Percentiles rank a stretch among this genome's conserved stretches.
These are phyloP conservation scores for Brotula barbata DNA, from an alignment of 2,797 vertebrate species.

Conservation along the genomic window DNA sequence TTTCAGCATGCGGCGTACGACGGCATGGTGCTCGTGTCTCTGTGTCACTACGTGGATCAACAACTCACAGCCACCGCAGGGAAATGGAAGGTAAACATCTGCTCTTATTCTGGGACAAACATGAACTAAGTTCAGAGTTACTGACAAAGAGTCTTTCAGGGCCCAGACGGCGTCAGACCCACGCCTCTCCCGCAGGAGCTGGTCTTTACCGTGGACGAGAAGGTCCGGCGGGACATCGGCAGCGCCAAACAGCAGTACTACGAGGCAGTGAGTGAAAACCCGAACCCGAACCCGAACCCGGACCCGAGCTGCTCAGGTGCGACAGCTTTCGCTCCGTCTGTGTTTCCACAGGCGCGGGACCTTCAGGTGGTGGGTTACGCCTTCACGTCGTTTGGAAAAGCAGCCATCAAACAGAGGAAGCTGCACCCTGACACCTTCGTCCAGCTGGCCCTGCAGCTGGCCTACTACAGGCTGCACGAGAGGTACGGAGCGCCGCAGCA, in stretches of 20 bases:
- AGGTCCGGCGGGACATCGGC: slow-evolving; percentile 75
- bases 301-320: too few species aligned
- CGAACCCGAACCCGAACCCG: not conserved
- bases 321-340: slow-evolving; percentile 1
- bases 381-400: slow-evolving; percentile 93
- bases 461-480: slow-evolving; percentile 86
- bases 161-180: slow-evolving; percentile 80
- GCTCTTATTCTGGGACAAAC: not conserved
- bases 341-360: slow-evolving; percentile 79
- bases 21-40: slow-evolving; percentile 88
- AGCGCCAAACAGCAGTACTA: slow-evolving; percentile 83
- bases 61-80: slow-evolving; percentile 83
- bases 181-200: slow-evolving; percentile 86
- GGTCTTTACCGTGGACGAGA: slow-evolving; percentile 87
- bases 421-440: slow-evolving; percentile 95
- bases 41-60: slow-evolving; percentile 83
- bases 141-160: slow-evolving; percentile 64
- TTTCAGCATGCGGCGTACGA: slow-evolving; percentile 92
- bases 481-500: slow-evolving; percentile 74
- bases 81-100: slow-evolving; percentile 89
- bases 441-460: slow-evolving; percentile 92
- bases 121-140: too few species aligned
- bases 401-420: slow-evolving; percentile 82
- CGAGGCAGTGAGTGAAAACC: slow-evolving; percentile 75
- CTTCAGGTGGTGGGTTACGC: slow-evolving; percentile 82